Conservation (phyloP, 2,888 invertebrate genomes). For the Drymonia ruficornis region DNA sequence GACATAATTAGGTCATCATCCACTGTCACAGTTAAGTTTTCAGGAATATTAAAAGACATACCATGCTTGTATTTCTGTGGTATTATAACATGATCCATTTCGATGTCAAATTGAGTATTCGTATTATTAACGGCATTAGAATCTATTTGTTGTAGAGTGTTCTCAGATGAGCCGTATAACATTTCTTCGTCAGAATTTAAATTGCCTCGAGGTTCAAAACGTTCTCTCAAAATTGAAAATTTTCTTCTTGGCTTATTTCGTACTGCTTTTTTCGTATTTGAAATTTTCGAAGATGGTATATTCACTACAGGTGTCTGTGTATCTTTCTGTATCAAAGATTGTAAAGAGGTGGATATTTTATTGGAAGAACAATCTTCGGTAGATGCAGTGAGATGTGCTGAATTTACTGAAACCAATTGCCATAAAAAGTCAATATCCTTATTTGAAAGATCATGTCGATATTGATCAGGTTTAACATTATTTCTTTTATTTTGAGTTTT, state of each 20-base stretch:
- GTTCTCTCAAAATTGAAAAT: slow-evolving; percentile 84
- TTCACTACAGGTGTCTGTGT: slow-evolving; percentile 46
- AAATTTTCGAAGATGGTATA: slow-evolving; percentile 56
- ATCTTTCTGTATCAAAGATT: slow-evolving; percentile 77
- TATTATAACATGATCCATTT: slow-evolving; percentile 30
- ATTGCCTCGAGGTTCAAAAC: slow-evolving; percentile 80
- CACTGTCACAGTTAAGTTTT: slow-evolving; percentile 27
- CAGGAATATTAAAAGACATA: slow-evolving; percentile 34
- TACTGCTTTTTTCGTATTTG: slow-evolving; percentile 68
- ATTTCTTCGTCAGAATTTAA: slow-evolving; percentile 77
- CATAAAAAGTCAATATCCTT: slow-evolving; percentile 76
- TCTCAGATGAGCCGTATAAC: slow-evolving; percentile 69
- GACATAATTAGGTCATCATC: slow-evolving; percentile 43
- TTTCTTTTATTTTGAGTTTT: slow-evolving; percentile 59
- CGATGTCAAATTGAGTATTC: slow-evolving; percentile 52
- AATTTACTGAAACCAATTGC: slow-evolving; percentile 75
- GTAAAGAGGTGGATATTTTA: slow-evolving; percentile 72
- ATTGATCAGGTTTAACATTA: slow-evolving; percentile 56
- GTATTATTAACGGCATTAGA: slow-evolving; percentile 48
- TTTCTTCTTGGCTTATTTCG: slow-evolving; percentile 81
- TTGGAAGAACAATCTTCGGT: slow-evolving; percentile 65
- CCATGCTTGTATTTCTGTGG: slow-evolving; percentile 42
- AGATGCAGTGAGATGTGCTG: slow-evolving; percentile 51
- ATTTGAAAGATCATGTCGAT: slow-evolving; percentile 65
- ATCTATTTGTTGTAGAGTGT: slow-evolving; percentile 52